phyloP scores from a whole-genome alignment of 2,888 invertebrate genomes.

The Drosophila bunnanda region DNA sequence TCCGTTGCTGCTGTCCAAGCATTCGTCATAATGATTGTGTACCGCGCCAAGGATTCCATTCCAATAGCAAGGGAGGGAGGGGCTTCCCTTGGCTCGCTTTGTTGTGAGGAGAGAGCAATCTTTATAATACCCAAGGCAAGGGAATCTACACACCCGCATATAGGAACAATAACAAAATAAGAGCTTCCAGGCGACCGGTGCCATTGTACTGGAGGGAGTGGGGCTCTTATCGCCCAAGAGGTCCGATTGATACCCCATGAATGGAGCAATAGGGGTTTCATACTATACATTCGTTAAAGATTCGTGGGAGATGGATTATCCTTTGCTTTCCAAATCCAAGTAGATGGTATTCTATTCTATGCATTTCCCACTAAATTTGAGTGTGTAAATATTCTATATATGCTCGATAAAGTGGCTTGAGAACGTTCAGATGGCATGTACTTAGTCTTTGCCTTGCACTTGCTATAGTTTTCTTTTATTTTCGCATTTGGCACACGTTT shows the following conservation, averaged over 20 bases:
- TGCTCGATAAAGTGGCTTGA: not conserved
- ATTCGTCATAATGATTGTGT: slow-evolving; percentile 60
- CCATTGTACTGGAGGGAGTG: slow-evolving; percentile 1
- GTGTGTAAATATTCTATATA: not conserved
- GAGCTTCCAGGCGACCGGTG: slow-evolving; percentile 6
- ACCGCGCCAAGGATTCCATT: slow-evolving; percentile 28
- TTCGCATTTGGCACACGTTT: slow-evolving; percentile 75
- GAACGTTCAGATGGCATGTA: slow-evolving; percentile 5
- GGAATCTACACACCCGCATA: slow-evolving; percentile 17
- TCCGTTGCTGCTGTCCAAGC: slow-evolving; percentile 29
- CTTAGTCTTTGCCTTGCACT: slow-evolving; percentile 5
- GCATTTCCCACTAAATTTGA: too few species aligned
- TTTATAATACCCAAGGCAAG: slow-evolving; percentile 10
- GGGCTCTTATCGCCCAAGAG: not conserved
- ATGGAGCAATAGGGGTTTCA: not conserved
- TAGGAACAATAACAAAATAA: slow-evolving; percentile 4
- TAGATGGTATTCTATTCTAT: not conserved
- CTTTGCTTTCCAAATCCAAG: not conserved
- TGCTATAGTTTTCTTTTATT: slow-evolving; percentile 56
- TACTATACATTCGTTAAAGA: not conserved
- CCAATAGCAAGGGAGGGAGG: slow-evolving; percentile 18
- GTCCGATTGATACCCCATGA: slow-evolving; percentile 2
- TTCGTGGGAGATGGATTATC: not conserved
- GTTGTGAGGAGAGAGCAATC: slow-evolving; percentile 7
- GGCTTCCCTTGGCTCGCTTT: slow-evolving; percentile 13